phyloP scores from a whole-genome alignment of 2,888 invertebrate species.

The Trilocha varians region DNA sequence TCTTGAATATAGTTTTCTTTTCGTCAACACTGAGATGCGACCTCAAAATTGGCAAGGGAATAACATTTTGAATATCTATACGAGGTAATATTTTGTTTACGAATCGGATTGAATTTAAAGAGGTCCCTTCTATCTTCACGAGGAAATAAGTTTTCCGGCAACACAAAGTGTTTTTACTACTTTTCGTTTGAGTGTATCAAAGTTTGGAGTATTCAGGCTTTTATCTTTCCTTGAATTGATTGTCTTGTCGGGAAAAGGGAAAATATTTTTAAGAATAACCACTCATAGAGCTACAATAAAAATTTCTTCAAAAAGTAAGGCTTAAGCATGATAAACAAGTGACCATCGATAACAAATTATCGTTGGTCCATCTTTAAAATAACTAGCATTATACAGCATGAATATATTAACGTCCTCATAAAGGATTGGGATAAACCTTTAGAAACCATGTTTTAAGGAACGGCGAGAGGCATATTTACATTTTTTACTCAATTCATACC shows the following conservation, averaged over 20 bases:
- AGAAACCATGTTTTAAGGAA: conserved; percentile 30
- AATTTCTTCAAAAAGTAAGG: neutral
- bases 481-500: conserved; percentile 49
- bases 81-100: conserved; percentile 34
- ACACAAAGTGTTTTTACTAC: conserved; percentile 25
- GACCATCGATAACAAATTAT: neutral
- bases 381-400: neutral
- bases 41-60: conserved; percentile 36
- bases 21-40: conserved; percentile 31
- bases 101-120: conserved; percentile 42
- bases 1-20: conserved; percentile 32
- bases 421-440: conserved; percentile 17
- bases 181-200: conserved; percentile 30
- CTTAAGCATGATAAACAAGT: neutral
- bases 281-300: neutral
- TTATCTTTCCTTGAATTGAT: conserved; percentile 1
- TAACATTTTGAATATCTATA: conserved; percentile 32
- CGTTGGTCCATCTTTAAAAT: neutral
- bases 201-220: conserved; percentile 17
- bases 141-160: conserved; percentile 29
- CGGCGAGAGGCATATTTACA: conserved; percentile 45
- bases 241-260: too few relatives aligned
- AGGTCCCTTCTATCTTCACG: conserved; percentile 23
- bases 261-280: too few relatives aligned
- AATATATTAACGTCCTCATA: conserved; percentile 12